Evolutionary conservation across 2,797 vertebrate genomes (phyloP), one percentile per base, ranked within the genome.

Genomic region (Pristis pectinata): DNA sequence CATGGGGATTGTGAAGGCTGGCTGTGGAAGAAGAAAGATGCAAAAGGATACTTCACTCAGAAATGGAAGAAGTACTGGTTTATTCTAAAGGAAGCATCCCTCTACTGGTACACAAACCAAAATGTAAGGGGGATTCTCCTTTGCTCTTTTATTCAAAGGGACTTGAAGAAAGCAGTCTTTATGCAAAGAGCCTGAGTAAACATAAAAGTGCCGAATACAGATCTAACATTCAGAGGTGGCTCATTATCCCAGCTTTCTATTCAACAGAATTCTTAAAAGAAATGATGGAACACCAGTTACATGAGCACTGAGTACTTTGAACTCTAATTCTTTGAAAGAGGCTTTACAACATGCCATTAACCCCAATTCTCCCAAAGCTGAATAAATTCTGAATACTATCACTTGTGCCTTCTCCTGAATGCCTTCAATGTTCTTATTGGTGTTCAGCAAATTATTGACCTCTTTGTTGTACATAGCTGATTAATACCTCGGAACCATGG

Each of bases 41-140:
- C 98, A 95, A 98, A 98, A 97, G 98, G 98, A 76, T 98, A 98
- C 96, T 98, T 98, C 96, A 98, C 98, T 44, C 98, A 98, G 96
- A 98, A 98, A 95, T 99, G 98, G 98, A 98, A 98, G 95, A 98
- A 98, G 95, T 98, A 98, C 96, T 98, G 98, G 98, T 98, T 99
- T 94, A 98, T 98, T 95, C 97, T 99, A 95, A 98, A 98, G 96
- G 98, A 98, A 95, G 98, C 98, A 0, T 98, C 98, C 95, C 97
- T 99, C 94, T 99, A 98, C 97, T 98, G 98, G 98, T 99, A 98
- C 96, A 98, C 98, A 95, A 98, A 98, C 96, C 98, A 98, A 96
- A 98, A 98, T 4, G 98, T 98, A 96, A 98, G 98, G 56, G 27
- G 53, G 1, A 67, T 27, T 2, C 6, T 56, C n/a, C 34, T 87